These are phyloP conservation scores for Pyrochroa serraticornis DNA, from an alignment of 2,888 invertebrate species.

Conservation along the genomic window DNA sequence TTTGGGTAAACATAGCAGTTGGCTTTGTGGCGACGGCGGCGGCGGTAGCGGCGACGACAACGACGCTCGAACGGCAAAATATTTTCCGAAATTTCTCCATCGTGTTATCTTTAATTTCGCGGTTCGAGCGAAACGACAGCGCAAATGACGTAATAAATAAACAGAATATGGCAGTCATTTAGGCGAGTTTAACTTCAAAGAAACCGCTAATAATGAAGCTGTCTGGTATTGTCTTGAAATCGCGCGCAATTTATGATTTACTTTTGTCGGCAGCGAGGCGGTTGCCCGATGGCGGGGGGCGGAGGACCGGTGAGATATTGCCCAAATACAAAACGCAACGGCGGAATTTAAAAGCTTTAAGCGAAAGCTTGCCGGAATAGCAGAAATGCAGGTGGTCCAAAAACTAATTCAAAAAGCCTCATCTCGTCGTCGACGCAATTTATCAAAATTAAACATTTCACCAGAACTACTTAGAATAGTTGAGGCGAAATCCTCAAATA, in stretches of 20 bases:
- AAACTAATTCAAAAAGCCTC: too few species aligned
- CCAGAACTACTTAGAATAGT: too few species aligned
- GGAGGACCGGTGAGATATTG: too few species aligned
- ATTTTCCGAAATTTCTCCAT: constrained; percentile 12
- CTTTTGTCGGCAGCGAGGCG: background rate
- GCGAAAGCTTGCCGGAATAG: too few species aligned
- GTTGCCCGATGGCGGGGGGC: too few species aligned
- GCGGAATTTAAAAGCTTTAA: too few species aligned
- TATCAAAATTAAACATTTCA: too few species aligned
- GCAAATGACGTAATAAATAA: constrained; percentile 32
- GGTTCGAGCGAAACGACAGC: constrained; percentile 16
- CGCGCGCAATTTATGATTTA: constrained; percentile 25
- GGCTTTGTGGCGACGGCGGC: constrained; percentile 33
- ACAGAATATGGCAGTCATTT: constrained; percentile 32
- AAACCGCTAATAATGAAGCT: constrained; percentile 31
- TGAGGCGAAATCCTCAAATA: too few species aligned
- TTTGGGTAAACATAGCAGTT: constrained; percentile 44
- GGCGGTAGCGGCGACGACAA: background rate
- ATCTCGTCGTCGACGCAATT: too few species aligned
- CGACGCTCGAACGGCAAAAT: constrained; percentile 3
- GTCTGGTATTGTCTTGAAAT: constrained; percentile 26
- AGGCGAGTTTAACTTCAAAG: constrained; percentile 29
- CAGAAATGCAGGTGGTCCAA: too few species aligned
- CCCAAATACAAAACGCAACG: too few species aligned
- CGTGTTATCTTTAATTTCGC: constrained; percentile 29